Conservation (phyloP, 2,113 vertebrate genomes). For the Eulemur macaco region DNA sequence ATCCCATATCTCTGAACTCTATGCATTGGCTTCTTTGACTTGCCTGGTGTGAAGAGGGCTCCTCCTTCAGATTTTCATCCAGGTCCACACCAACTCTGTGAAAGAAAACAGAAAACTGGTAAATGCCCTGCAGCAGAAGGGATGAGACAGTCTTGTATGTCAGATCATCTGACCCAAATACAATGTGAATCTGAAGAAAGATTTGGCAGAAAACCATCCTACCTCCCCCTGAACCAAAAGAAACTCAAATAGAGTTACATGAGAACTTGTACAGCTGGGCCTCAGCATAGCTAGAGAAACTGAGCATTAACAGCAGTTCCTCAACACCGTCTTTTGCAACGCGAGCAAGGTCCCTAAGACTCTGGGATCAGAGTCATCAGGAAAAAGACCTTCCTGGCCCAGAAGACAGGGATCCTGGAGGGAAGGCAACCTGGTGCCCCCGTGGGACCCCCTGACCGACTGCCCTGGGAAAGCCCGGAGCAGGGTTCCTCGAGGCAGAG, state of each 20-base stretch:
- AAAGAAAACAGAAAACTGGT: conserved; percentile 53
- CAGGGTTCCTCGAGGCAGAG: not conserved
- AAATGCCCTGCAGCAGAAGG: not conserved
- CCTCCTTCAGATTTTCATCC: conserved; percentile 83
- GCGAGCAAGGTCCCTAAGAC: not conserved
- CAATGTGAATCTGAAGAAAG: not conserved
- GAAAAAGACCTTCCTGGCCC: not conserved
- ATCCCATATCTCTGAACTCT: not conserved
- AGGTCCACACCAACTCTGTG: conserved; percentile 85
- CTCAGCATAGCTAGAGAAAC: not conserved
- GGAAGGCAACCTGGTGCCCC: not conserved
- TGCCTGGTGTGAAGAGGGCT: conserved; percentile 83
- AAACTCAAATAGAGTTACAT: not conserved
- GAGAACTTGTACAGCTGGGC: not conserved
- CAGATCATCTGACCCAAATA: not conserved
- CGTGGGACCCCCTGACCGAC: rapidly evolving
- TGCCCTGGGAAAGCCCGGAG: not conserved
- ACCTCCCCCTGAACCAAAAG: not conserved
- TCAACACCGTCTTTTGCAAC: not conserved
- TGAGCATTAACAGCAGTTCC: not conserved
- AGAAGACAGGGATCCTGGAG: not conserved
- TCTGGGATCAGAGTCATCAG: not conserved
- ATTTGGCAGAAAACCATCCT: not conserved
- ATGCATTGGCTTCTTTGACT: conserved; percentile 41
- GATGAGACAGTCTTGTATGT: not conserved